Evolutionary conservation across 1,140 invertebrate genomes (phyloP).

Genomic region (Drosophila simulans): DNA sequence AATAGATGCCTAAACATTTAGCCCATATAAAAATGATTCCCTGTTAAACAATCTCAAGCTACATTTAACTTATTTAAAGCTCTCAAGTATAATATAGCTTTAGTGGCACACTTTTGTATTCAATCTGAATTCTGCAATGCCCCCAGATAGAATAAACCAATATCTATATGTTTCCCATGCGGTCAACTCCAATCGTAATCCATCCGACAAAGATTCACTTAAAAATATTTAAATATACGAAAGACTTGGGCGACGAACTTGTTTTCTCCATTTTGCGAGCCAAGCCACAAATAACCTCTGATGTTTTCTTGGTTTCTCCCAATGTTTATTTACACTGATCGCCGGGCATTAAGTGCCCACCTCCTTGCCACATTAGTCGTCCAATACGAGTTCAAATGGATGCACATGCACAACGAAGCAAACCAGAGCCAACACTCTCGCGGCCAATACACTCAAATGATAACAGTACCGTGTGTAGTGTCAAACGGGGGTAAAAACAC

Average conservation of each 20-base stretch:
- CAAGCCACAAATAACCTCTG: conserved; percentile 57
- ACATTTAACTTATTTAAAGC: no score
- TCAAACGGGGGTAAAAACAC: conserved; percentile 35
- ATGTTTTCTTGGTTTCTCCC: conserved; percentile 43
- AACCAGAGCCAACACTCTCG: conserved; percentile 18
- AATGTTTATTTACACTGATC: conserved; percentile 74
- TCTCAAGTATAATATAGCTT: no score
- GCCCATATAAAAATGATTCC: no score
- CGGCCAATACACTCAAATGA: conserved; percentile 48
- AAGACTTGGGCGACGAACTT: conserved; percentile 66
- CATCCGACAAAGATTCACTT: not conserved
- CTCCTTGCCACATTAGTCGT: conserved; percentile 73
- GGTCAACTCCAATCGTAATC: no score
- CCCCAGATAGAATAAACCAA: no score
- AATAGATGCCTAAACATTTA: not conserved
- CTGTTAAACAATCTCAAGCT: not conserved
- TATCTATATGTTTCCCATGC: no score
- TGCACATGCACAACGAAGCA: conserved; percentile 75
- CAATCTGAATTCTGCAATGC: no score
- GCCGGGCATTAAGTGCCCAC: conserved; percentile 73
- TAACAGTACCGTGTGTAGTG: conserved; percentile 77
- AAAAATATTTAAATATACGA: not conserved
- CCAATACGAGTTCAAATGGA: conserved; percentile 76
- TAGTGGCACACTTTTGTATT: no score
- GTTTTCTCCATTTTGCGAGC: conserved; percentile 74